These are phyloP conservation scores for Agonopterix alstromeriana DNA, from an alignment of 2,888 invertebrate genomes.

Conservation along the genomic window DNA sequence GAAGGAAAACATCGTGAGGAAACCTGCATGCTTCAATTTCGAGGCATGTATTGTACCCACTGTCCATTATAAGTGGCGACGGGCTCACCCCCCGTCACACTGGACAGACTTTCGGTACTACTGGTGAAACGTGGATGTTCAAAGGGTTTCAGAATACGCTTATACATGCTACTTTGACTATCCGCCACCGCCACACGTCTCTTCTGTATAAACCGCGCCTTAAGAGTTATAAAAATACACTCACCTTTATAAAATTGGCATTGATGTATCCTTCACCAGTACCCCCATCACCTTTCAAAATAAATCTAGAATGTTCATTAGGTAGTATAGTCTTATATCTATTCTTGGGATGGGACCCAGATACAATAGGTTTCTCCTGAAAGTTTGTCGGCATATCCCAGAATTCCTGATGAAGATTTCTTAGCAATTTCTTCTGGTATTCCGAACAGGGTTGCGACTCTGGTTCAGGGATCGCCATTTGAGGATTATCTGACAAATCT, in stretches of 20 bases:
- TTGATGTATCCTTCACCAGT: constrained; percentile 89
- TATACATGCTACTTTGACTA: too few relatives aligned
- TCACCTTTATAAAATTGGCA: constrained; percentile 94
- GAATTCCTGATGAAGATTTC: constrained; percentile 88
- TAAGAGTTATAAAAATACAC: constrained; percentile 5
- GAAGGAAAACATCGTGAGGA: too few relatives aligned
- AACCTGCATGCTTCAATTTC: too few relatives aligned
- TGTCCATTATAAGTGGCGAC: too few relatives aligned
- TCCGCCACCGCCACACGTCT: too few relatives aligned
- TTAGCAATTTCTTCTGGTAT: constrained; percentile 78
- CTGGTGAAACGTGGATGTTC: too few relatives aligned
- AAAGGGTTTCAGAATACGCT: too few relatives aligned
- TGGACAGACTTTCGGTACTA: too few relatives aligned
- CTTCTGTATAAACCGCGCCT: too few relatives aligned
- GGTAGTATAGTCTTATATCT: constrained; percentile 93
- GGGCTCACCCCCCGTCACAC: too few relatives aligned
- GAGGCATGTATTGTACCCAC: too few relatives aligned
- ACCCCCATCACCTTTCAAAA: constrained; percentile 73
- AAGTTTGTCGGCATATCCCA: constrained; percentile 96
- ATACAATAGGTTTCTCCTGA: constrained; percentile 92
- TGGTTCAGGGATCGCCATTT: constrained; percentile 53
- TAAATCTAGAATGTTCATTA: constrained; percentile 91
- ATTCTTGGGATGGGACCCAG: constrained; percentile 92
- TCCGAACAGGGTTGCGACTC: constrained; percentile 72
- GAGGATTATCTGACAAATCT: constrained; percentile 49